Base-by-base conservation (phyloP, 1,140 invertebrate genomes). In the Antheraea mylitta region DNA sequence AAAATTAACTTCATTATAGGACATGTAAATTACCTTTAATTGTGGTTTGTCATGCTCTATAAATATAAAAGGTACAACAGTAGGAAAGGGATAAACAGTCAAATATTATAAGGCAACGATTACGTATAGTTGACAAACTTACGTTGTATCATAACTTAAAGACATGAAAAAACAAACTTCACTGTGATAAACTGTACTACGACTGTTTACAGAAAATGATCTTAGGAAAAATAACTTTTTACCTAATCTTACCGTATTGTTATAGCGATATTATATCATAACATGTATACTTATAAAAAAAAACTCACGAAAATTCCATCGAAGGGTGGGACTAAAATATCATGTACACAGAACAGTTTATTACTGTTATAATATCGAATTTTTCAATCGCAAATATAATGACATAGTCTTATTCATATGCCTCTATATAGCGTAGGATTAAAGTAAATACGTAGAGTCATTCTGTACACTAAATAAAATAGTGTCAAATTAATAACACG, bases 401-500 rank as follows among this genome's bases (percentile, higher is more conserved):
- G 7, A n/a, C 11, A 6, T 53, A 6, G 45, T 53, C 13, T 53
- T 13, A 53, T 53, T 53, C 45, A 53, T 16, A 53, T n/a, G 45
- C 45, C 16, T 53, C 45, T 13, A 16, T 13, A 53, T 53, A n/a
- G 13, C 45, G 45, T 53, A 53, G 45, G 45, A 53, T 2, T 42
- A 42, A 42, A 42, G 3, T 42, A 42, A 42, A 42, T 42, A 7
- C 7, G 8, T 42, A 8, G 7, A 8, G 7, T 2, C 38, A 42
- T 11, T 60, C 22, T 60, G 58, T 18, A 60, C 58, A 60, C 58
- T 60, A 60, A n/a, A 74, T 66, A 76, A 78, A 70, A 70, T 65
- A 68, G 71, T 76, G 76, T 75, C 78, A 78, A 78, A 73, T 77
- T 76, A 75, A 75, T 75, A 79, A 72, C 53, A 74, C 58, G 53